A percentile compares a stretch with the other conserved stretches of the same genome.
These are phyloP conservation scores for Euura lappo DNA, from an alignment of 1,140 invertebrate species.

Conservation along the genomic window DNA sequence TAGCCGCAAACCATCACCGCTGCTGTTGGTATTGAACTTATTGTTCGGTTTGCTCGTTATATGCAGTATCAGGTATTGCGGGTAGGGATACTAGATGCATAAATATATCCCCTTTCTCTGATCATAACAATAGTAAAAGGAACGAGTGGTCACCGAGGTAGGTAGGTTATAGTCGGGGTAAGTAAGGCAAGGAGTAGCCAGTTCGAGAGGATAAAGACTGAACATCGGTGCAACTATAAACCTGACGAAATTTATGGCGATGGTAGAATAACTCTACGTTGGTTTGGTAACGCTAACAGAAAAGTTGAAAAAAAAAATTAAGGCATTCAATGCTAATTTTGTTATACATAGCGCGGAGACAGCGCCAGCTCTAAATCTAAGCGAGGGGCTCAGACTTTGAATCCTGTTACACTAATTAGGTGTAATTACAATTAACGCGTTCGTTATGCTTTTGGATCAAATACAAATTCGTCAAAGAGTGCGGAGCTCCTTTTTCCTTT, in stretches of 20 bases:
- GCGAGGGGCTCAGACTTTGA: background rate
- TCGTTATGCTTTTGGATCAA: background rate
- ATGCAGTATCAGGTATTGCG: background rate
- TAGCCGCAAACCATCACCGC: no score
- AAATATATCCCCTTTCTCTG: background rate
- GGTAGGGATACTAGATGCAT: background rate
- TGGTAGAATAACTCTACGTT: background rate
- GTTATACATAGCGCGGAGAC: background rate
- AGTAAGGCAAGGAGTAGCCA: background rate
- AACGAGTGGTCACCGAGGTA: no score
- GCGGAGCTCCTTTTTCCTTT: no score
- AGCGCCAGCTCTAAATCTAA: background rate
- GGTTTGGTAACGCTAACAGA: constrained; percentile 1
- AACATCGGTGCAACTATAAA: constrained; percentile 1
- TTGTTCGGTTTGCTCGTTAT: background rate
- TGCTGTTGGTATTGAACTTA: background rate
- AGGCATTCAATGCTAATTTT: constrained; percentile 3
- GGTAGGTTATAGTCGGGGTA: background rate
- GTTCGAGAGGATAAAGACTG: background rate
- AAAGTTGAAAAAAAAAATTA: background rate
- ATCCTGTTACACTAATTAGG: background rate
- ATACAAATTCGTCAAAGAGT: background rate
- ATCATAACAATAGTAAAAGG: background rate
- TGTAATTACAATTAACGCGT: background rate
- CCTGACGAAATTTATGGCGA: background rate